Base-by-base conservation (phyloP, 2,797 vertebrate genomes). In the Cetoscarus ocellatus region DNA sequence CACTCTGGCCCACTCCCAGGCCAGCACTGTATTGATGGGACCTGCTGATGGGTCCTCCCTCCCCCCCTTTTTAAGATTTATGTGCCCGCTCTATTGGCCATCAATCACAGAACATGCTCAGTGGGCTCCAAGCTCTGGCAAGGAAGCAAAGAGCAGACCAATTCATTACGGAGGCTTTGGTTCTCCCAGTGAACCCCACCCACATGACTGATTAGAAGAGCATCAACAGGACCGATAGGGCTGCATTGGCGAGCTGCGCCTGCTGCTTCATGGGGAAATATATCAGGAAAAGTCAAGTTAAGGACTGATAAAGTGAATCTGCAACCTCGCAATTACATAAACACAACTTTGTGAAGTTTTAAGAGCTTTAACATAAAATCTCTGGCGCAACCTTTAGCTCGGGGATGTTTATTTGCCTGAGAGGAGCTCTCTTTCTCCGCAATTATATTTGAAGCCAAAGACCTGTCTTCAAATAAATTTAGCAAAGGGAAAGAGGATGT, bases 41-140 rank as follows among this genome's bases (percentile, higher is more conserved):
- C 60, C 67, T 75, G 82, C 73, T 76, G 84, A 84, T 67, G 69
- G 76, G 67, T 58, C 80, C 75, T 13, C 81, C 74, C 76, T 70
- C 52, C 70, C 59, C 68, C 54, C 70, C 53, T 65, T 72, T n/a
- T 82, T 53, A 68, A 86, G 85, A 94, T 93, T 91, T 86, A 93
- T 91, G 82, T 70, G 48, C 71, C 82, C 80, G 80, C 80, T 90
- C 73, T 70, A 90, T 90, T 72, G 86, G 83, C 86, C 83, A 93
- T 94, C 92, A 93, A 92, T 94, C 91, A 93, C 61, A 1, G 73
- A 67, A 75, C 76, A 76, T 67, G 77, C 84, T 85, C 82, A 62
- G 77, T 72, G 80, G 73, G 82, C 80, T 69, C 77, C 14, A 6
- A 52, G 80, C 81, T 66, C 64, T 27, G 12, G 49, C 67, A 44